Percentiles rank a stretch among this genome's conserved stretches.
phyloP scores from a whole-genome alignment of 1,140 invertebrate genomes.

The Sarcophaga peregrina region DNA sequence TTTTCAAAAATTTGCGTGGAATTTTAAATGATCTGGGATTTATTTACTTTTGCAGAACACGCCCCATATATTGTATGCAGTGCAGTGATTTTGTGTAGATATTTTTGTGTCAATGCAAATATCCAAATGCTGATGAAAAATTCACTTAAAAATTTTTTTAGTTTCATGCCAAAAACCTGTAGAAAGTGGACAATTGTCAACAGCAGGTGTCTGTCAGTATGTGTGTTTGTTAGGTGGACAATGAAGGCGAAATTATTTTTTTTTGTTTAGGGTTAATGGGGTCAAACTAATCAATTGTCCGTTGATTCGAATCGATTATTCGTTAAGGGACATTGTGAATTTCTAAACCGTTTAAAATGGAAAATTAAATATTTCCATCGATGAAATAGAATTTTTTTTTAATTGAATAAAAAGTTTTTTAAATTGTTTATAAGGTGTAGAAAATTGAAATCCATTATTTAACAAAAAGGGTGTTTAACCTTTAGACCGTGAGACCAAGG shows the following conservation, averaged over 20 bases:
- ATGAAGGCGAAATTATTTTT: neutral
- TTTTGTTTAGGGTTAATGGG: slow-evolving; percentile 29
- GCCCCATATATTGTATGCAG: neutral
- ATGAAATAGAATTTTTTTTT: too few species aligned
- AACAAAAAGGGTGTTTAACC: too few species aligned
- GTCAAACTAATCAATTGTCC: slow-evolving; percentile 31
- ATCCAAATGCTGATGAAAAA: neutral
- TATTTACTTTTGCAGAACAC: slow-evolving; percentile 47
- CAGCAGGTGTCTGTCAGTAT: neutral
- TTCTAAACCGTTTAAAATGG: neutral
- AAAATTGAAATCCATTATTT: too few species aligned
- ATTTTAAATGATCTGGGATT: slow-evolving; percentile 57
- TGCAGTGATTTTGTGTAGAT: neutral
- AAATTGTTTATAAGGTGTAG: too few species aligned
- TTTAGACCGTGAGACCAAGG: too few species aligned
- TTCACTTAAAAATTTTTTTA: neutral
- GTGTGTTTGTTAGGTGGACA: neutral
- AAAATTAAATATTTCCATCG: too few species aligned
- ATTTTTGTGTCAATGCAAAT: neutral
- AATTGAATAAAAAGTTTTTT: too few species aligned
- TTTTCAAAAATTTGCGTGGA: slow-evolving; percentile 51
- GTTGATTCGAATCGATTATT: slow-evolving; percentile 12
- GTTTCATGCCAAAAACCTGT: neutral
- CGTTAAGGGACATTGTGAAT: neutral
- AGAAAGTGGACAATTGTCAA: slow-evolving; percentile 28